Evolutionary conservation across 2,888 invertebrate genomes (phyloP), one percentile per base, ranked within the genome.

Genomic region (Eumacrocentrus americanus): DNA sequence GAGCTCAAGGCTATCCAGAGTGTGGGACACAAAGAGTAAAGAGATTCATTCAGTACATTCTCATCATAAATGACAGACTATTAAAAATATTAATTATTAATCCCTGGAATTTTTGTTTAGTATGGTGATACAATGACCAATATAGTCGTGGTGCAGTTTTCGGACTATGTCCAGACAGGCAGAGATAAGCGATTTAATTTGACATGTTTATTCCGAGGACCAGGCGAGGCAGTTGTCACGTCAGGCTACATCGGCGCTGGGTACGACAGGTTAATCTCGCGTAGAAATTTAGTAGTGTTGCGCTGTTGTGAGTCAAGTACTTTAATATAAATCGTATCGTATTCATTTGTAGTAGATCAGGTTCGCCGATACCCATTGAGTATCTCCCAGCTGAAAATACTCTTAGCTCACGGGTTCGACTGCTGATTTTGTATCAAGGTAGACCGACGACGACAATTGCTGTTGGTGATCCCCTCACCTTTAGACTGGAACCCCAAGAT

Each of bases 61-160:
- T n/a, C n/a, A n/a, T n/a, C n/a, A n/a, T n/a, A n/a, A n/a, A n/a
- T n/a, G n/a, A n/a, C n/a, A n/a, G n/a, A n/a, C n/a, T n/a, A n/a
- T n/a, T n/a, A n/a, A n/a, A n/a, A n/a, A n/a, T n/a, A n/a, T n/a
- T n/a, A n/a, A n/a, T n/a, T n/a, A n/a, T n/a, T n/a, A n/a, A n/a
- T n/a, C n/a, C n/a, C n/a, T n/a, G n/a, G n/a, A n/a, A n/a, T n/a
- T n/a, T n/a, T n/a, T n/a, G n/a, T n/a, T n/a, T 81, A 92, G 91
- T 94, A 91, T 73, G 94, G 93, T 3, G 95, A 95, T 74, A 93
- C 94, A 3, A 91, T 95, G 89, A 95, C 95, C 61, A 95, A 95
- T 75, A 95, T 95, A 66, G 93, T 94, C 3, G 94, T 95, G 16
- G 94, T 95, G 0, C 95, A 95, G 79, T 95, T 95, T 83, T 94